These are phyloP conservation scores for Brassicogethes aeneus DNA, from an alignment of 2,888 invertebrate genomes.

Conservation along the genomic window DNA sequence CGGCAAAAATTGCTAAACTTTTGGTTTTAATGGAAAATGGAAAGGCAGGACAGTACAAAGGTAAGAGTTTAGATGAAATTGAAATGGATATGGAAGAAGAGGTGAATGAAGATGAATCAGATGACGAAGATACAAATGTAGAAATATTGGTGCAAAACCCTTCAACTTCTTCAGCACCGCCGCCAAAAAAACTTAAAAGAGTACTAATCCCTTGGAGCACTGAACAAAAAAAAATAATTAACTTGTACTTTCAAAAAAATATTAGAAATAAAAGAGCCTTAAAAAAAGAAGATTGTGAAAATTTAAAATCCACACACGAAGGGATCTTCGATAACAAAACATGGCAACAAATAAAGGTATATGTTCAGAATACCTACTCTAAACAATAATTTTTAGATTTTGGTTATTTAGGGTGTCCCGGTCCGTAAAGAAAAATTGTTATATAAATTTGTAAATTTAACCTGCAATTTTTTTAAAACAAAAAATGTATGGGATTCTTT, in stretches of 20 bases:
- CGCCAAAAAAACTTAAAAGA: neutral
- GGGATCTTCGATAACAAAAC: neutral
- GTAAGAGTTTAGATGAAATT: slow-evolving; percentile 16
- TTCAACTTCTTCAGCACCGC: neutral
- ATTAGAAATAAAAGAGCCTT: neutral
- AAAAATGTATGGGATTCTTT: no score
- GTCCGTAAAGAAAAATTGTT: no score
- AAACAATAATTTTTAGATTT: no score
- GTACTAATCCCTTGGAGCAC: neutral
- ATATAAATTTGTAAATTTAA: no score
- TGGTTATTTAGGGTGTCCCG: no score
- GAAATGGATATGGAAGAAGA: slow-evolving; percentile 9
- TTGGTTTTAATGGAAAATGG: no score
- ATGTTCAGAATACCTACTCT: neutral
- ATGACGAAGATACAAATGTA: neutral
- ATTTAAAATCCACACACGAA: neutral
- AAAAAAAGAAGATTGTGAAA: neutral
- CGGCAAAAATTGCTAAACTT: slow-evolving; percentile 19
- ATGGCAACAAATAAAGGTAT: neutral
- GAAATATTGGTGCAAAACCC: no score
- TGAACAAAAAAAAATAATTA: neutral
- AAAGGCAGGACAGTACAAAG: slow-evolving; percentile 13
- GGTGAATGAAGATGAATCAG: slow-evolving; percentile 9
- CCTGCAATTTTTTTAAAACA: no score
- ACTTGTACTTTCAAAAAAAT: neutral